Conservation (phyloP, 2,113 vertebrate species). For the Chloropsis hardwickii region DNA sequence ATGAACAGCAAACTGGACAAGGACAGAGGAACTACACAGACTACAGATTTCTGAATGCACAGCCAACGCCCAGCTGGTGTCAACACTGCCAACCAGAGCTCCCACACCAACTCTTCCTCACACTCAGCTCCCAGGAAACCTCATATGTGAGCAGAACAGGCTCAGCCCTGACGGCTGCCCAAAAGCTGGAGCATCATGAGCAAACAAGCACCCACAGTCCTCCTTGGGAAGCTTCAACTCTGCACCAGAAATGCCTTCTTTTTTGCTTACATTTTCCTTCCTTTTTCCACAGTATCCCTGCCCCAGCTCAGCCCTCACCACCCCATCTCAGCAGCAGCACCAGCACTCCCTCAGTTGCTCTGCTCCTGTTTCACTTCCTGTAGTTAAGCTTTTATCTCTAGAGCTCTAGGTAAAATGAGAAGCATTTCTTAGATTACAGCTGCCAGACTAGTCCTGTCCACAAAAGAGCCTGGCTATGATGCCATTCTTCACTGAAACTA, state of each 20-base stretch:
- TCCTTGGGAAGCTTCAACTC: neutral
- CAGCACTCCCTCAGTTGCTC: neutral
- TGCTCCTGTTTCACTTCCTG: neutral
- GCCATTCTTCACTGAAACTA: neutral
- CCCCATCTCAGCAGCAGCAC: neutral
- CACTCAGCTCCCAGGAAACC: neutral
- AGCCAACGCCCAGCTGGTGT: neutral
- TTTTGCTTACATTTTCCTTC: neutral
- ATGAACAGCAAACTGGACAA: neutral
- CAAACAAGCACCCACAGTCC: neutral
- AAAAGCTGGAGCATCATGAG: fast-evolving
- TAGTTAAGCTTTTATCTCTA: neutral
- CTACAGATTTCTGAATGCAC: neutral
- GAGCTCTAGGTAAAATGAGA: neutral
- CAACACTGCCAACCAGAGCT: neutral
- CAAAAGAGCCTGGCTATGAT: neutral
- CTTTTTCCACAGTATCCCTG: neutral
- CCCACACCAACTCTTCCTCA: neutral
- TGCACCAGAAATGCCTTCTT: neutral
- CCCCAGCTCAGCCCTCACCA: neutral
- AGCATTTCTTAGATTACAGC: neutral
- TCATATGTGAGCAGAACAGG: neutral
- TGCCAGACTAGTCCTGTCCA: neutral
- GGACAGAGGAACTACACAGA: neutral
- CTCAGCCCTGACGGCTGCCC: neutral